phyloP scores from a whole-genome alignment of 2,797 vertebrate species.

The Podargus strigoides region DNA sequence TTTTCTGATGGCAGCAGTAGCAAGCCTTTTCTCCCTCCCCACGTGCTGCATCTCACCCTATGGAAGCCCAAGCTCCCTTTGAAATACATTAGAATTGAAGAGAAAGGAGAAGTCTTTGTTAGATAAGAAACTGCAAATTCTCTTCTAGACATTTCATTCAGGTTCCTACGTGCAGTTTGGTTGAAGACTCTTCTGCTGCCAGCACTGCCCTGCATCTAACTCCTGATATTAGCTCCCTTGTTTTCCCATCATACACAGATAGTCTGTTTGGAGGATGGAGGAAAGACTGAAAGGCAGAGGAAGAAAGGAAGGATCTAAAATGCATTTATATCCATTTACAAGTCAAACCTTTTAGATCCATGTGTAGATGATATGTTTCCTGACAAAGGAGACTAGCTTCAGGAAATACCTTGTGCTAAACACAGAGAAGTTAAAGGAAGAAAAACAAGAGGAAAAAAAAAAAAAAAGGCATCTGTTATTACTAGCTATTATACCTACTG shows the following conservation, averaged over 20 bases:
- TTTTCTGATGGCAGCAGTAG: background rate
- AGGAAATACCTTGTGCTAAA: constrained; percentile 41
- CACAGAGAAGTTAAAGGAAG: background rate
- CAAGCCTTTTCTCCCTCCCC: background rate
- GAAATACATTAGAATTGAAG: background rate
- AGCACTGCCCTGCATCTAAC: background rate
- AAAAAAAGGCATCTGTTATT: background rate
- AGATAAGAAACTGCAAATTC: background rate
- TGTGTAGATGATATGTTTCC: background rate
- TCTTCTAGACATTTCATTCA: background rate
- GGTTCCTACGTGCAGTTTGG: background rate
- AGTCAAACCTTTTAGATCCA: background rate
- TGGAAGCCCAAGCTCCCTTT: background rate
- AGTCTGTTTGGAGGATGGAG: background rate
- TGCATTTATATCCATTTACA: background rate
- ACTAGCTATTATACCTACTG: background rate
- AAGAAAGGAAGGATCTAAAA: background rate
- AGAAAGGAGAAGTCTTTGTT: background rate
- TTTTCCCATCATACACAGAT: background rate
- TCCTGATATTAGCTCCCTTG: background rate
- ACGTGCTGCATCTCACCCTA: background rate
- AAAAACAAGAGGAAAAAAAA: too few relatives aligned
- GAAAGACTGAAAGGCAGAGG: background rate
- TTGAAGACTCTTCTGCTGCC: background rate
- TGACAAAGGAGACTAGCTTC: background rate